Base-by-base conservation (phyloP, 2,797 vertebrate genomes). In the Pangasius sanitwongsei region DNA sequence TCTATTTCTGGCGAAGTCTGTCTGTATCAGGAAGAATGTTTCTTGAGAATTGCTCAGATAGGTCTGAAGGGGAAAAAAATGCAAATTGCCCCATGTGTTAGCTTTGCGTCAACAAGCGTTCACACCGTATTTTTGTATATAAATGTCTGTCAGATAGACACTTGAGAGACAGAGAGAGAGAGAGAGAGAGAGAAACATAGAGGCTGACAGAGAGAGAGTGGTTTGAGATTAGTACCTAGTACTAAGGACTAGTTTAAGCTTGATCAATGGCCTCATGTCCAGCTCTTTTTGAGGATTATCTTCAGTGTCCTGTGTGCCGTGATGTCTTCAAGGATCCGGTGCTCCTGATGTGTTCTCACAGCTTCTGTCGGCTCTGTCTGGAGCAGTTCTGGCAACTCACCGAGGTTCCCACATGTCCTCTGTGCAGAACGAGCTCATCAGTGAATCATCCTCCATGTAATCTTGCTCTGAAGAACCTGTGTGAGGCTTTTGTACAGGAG, bases 301-400 rank as follows among this genome's bases (percentile, higher is more conserved):
- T 96, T 63, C 88, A 92, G 0, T 96, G 96, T 16, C 94, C 95
- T 28, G 93, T 97, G 50, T 97, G 96, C 86, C 95, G 95, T 75
- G 96, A 96, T 0, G 94, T 96, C 0, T 97, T 96, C 92, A 94
- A 89, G 1, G 94, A 96, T 8, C 96, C 96, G 0, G 95, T 96
- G 82, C 96, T 96, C 0, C 94, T 96, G 0, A 67, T 92, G 48
- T 96, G 96, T 67, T 95, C 96, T 37, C 96, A 97, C 93, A 97
- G 95, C 93, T 96, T 97, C 92, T 97, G 96, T 92, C 94, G 92
- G 65, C 88, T 37, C 9, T 97, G 96, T 59, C 90, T 97, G 88
- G 92, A 90, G 80, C 88, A 93, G 0, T 95, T 92, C 82, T 96
- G 96, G 96, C 92, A 94, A 5, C 90, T 82, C 37, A 86, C 88